phyloP scores from a whole-genome alignment of 2,888 invertebrate species.

The Zygaena filipendulae region DNA sequence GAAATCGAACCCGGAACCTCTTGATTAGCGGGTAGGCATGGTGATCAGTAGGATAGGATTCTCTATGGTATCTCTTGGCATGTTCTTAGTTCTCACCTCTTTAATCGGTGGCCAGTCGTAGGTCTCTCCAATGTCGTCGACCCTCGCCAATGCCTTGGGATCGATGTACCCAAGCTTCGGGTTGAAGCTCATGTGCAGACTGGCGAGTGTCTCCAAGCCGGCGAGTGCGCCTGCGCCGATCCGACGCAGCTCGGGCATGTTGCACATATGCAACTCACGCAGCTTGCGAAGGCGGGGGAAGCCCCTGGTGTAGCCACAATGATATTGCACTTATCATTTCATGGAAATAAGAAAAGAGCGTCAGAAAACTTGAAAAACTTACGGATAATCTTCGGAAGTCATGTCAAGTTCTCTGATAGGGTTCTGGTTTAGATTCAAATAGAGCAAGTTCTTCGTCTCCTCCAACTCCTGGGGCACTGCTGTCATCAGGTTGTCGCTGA shows the following conservation, averaged over 20 bases:
- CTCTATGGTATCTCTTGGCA: no score
- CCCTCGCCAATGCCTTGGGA: constrained; percentile 67
- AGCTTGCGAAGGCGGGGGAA: constrained; percentile 74
- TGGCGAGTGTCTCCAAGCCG: constrained; percentile 56
- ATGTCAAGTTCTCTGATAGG: constrained; percentile 69
- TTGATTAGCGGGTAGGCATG: no score
- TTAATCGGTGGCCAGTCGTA: constrained; percentile 74
- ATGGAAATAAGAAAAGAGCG: no score
- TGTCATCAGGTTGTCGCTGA: constrained; percentile 73
- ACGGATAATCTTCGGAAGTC: constrained; percentile 39
- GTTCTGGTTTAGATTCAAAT: constrained; percentile 76
- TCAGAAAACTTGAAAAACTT: constrained; percentile 19
- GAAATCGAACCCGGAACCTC: no score
- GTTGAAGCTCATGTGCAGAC: constrained; percentile 73
- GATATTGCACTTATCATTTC: no score
- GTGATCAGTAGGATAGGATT: no score
- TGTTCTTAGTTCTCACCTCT: no score
- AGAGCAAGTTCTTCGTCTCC: constrained; percentile 69
- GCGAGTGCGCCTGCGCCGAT: constrained; percentile 63
- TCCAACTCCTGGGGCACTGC: constrained; percentile 70
- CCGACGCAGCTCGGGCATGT: constrained; percentile 69
- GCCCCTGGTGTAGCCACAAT: no score
- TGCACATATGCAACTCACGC: constrained; percentile 73
- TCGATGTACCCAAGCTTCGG: constrained; percentile 69
- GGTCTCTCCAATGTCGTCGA: constrained; percentile 55